These are phyloP conservation scores for Columba guinea DNA, from an alignment of 2,797 vertebrate genomes.

Conservation along the genomic window DNA sequence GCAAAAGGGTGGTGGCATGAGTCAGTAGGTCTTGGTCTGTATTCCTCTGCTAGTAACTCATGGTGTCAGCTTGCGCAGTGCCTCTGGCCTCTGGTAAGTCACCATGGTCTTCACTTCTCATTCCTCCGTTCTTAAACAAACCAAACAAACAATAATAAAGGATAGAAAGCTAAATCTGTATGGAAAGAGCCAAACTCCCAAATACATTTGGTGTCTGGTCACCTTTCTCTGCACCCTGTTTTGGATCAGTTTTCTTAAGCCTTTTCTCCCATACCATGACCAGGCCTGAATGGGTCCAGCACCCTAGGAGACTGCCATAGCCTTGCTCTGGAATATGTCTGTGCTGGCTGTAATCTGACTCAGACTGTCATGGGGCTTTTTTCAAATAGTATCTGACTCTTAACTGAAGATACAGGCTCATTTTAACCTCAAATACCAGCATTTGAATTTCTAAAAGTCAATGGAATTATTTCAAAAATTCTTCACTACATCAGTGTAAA, in stretches of 20 bases:
- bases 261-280: background rate
- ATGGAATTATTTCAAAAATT: background rate
- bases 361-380: background rate
- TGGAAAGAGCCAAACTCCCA: background rate
- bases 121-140: background rate
- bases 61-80: background rate
- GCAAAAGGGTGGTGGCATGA: background rate
- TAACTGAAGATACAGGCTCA: background rate
- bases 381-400: background rate
- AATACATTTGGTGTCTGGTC: background rate
- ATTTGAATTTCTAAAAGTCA: background rate
- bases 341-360: background rate
- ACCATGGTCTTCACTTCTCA: background rate
- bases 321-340: background rate
- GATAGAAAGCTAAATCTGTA: background rate
- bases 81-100: background rate
- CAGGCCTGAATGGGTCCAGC: background rate
- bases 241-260: background rate
- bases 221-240: background rate
- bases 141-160: background rate
- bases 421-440: background rate
- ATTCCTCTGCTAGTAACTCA: background rate
- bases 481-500: background rate
- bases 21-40: background rate
- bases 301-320: fast-evolving